Evolutionary conservation across 2,797 vertebrate species (phyloP), one percentile per base, ranked within the genome.

Genomic region (Cetoscarus ocellatus): DNA sequence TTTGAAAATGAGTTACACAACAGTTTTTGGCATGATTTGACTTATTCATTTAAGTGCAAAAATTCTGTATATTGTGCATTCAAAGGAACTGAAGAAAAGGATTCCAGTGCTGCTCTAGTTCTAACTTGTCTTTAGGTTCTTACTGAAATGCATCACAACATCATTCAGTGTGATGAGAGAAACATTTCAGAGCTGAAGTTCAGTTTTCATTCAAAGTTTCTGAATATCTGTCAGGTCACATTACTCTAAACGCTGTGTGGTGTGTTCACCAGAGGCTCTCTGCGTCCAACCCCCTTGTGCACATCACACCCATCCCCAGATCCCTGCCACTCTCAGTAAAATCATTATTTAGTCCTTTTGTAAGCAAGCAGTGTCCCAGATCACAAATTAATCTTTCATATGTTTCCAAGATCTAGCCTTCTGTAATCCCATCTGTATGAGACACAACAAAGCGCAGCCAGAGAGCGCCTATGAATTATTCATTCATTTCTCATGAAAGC

Each of bases 301-400:
- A 75, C 85, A 85, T 87, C 88, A 81, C 82, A 87, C 73, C 82
- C 83, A 70, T 89, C 86, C 89, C 88, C 83, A 86, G 83, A 92
- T 88, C 80, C 82, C 84, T 70, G 87, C 88, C 91, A 87, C 92
- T 94, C 92, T 91, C 91, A 79, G 90, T 90, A 91, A 93, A 92
- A 95, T 94, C 91, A 94, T 94, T 94, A 93, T 94, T 94, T 93
- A 94, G 94, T 94, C 91, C 90, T 95, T 95, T 95, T 93, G 94
- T 94, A 94, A 95, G 93, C 91, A 94, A 95, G 91, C 92, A 92
- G 84, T 90, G 93, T 95, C 93, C 93, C 94, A 91, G 88, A 93
- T 94, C 92, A 91, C 92, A 93, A 94, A 95, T 95, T 95, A 95
- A 95, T 95, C 94, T 95, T 96, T 96, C 94, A 96, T 95, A 95